Percentiles rank a stretch among this genome's conserved stretches.
These are phyloP conservation scores for Montipora capricornis DNA, from an alignment of 64 coral and sea anemone species.

Conservation along the genomic window DNA sequence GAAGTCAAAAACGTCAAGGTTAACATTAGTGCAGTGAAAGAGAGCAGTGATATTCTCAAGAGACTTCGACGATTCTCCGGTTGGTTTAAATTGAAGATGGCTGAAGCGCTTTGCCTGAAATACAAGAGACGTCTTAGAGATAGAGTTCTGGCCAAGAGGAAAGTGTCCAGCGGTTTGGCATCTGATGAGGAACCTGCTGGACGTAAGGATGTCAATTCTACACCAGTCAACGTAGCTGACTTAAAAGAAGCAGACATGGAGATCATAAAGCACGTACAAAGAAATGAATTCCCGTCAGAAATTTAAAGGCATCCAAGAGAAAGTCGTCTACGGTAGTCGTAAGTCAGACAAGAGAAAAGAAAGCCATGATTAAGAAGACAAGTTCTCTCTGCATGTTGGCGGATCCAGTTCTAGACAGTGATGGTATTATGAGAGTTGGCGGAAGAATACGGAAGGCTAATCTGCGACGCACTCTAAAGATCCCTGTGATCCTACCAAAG, in stretches of 20 bases:
- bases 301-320: slow-evolving; percentile 32
- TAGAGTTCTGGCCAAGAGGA: neutral
- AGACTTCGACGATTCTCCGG: slow-evolving; percentile 47
- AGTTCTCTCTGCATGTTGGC: slow-evolving; percentile 23
- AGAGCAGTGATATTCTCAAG: slow-evolving; percentile 28
- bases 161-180: neutral
- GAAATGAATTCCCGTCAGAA: slow-evolving; percentile 20
- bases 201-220: neutral
- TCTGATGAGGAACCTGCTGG: neutral
- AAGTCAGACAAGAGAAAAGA: slow-evolving; percentile 48
- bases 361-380: slow-evolving; percentile 38
- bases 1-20: slow-evolving; percentile 42
- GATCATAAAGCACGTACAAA: slow-evolving; percentile 53
- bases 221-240: slow-evolving; percentile 16
- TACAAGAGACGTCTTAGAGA: slow-evolving; percentile 34
- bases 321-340: neutral
- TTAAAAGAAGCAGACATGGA: slow-evolving; percentile 44
- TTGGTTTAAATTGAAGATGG: slow-evolving; percentile 37
- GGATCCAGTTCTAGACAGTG: slow-evolving; percentile 31
- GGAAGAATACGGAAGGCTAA: slow-evolving; percentile 13
- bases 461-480: slow-evolving; percentile 8
- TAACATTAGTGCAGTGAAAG: neutral
- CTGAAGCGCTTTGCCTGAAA: slow-evolving; percentile 27
- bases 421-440: slow-evolving; percentile 11
- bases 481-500: slow-evolving; percentile 34